Conservation (phyloP, 1,140 invertebrate species). For the Dendrolimus kikuchii region DNA sequence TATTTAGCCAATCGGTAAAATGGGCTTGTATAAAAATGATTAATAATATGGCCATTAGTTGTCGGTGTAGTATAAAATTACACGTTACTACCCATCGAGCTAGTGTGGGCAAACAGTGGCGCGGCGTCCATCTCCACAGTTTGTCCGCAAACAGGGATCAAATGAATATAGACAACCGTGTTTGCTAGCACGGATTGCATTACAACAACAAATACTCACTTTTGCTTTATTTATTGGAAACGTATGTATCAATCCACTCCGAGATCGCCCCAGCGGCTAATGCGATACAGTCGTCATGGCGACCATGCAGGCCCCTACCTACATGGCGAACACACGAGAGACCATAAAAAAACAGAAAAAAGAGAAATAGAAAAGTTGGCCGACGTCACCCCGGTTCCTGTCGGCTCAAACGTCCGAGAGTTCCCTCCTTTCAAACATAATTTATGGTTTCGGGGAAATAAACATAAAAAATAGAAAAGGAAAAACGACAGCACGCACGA, state of each 20-base stretch:
- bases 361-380: constrained; percentile 50
- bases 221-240: constrained; percentile 43
- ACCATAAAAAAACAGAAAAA: constrained; percentile 63
- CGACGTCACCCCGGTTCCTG: constrained; percentile 59
- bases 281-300: constrained; percentile 61
- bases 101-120: constrained; percentile 44
- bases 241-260: constrained; percentile 23
- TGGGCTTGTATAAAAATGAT: not conserved
- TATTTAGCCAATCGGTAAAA: no score
- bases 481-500: constrained; percentile 70
- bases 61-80: constrained; percentile 33
- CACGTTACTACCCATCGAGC: constrained; percentile 34
- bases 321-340: constrained; percentile 34
- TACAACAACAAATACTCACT: constrained; percentile 59
- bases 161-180: constrained; percentile 65
- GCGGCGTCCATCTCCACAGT: constrained; percentile 53
- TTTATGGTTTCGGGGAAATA: constrained; percentile 71
- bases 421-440: constrained; percentile 72
- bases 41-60: not conserved
- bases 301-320: constrained; percentile 54
- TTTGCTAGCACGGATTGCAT: constrained; percentile 53
- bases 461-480: constrained; percentile 72
- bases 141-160: constrained; percentile 58
- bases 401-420: constrained; percentile 63
- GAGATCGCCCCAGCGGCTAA: constrained; percentile 35